These are phyloP conservation scores for Tridacna gigas DNA, from an alignment of 2,888 invertebrate genomes.

Conservation along the genomic window DNA sequence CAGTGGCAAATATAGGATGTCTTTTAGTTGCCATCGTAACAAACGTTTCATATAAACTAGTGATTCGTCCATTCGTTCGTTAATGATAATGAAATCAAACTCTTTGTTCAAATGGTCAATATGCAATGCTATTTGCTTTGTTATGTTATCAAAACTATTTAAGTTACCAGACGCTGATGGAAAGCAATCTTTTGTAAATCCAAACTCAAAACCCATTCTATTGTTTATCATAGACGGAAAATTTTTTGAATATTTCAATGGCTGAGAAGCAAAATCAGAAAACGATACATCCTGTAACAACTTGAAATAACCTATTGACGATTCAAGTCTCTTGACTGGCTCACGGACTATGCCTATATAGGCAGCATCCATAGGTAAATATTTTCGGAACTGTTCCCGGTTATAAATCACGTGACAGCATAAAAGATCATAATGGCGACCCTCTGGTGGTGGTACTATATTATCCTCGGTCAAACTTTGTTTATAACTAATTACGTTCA, in stretches of 20 bases:
- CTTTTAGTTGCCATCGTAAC: constrained; percentile 66
- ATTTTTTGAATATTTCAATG: constrained; percentile 38
- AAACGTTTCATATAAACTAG: constrained; percentile 67
- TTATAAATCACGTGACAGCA: constrained; percentile 69
- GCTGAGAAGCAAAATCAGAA: constrained; percentile 51
- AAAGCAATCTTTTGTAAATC: constrained; percentile 59
- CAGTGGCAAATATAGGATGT: constrained; percentile 62
- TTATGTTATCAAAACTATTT: not conserved
- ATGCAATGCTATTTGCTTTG: constrained; percentile 39
- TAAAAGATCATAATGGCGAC: constrained; percentile 62
- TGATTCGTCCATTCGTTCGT: constrained; percentile 72
- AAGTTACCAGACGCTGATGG: not conserved
- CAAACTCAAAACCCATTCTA: constrained; percentile 68
- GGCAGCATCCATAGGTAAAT: constrained; percentile 60
- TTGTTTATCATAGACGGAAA: constrained; percentile 57
- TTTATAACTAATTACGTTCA: constrained; percentile 58
- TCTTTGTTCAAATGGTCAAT: constrained; percentile 57
- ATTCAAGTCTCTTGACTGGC: constrained; percentile 62
- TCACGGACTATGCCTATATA: constrained; percentile 69
- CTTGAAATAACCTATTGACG: constrained; percentile 57
- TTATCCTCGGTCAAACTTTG: constrained; percentile 34
- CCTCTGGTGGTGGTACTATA: constrained; percentile 61
- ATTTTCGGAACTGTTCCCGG: constrained; percentile 50
- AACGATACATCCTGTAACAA: constrained; percentile 36
- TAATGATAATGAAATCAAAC: constrained; percentile 70